Evolutionary conservation across 2,797 vertebrate species (phyloP), one percentile per base, ranked within the genome.

Genomic region (Alcedo quadribrachys): DNA sequence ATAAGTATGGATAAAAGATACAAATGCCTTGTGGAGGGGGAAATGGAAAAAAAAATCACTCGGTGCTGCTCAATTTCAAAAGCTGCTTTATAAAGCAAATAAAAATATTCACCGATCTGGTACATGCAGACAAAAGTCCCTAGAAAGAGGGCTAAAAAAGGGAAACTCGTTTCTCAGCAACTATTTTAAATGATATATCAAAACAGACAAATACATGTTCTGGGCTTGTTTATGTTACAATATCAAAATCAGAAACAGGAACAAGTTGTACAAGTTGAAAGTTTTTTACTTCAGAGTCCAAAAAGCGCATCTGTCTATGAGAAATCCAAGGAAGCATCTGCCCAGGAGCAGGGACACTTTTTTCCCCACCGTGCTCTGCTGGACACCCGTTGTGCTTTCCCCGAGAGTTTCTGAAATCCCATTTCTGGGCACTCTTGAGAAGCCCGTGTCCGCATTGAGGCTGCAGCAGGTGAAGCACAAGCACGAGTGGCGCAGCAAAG

Each of bases 81-180:
- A 87, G 88, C 94, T 75, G 80, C 90, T 95, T 62, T 96, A 94
- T 89, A 94, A 82, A 86, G 94, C 85, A 93, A 81, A 94, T 90
- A 94, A 92, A 92, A 96, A 87, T 90, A 93, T 92, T 86, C 85
- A 74, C 90, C 9, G 81, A 67, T 89, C 70, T 77, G 80, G 70
- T 89, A 92, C 62, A 84, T 61, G 46, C 22, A 66, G 81, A 94
- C 14, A 95, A 93, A 67, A 95, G 85, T 11, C 54, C 78, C 75
- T 92, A 90, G 48, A 92, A 93, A 94, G 78, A 86, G 79, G 65
- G 45, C 85, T 92, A 95, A 90, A 93, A 90, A 90, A 80, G 9
- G 79, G 88, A 70, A 80, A 50, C 27, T 8, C 67, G 27, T 40
- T 35, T 51, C 55, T 8, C 16, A 0, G 7, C 68, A 46, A 68